Percentiles rank a stretch among this genome's conserved stretches.
phyloP scores from a whole-genome alignment of 2,113 vertebrate genomes.

The Toxotes chatareus region DNA sequence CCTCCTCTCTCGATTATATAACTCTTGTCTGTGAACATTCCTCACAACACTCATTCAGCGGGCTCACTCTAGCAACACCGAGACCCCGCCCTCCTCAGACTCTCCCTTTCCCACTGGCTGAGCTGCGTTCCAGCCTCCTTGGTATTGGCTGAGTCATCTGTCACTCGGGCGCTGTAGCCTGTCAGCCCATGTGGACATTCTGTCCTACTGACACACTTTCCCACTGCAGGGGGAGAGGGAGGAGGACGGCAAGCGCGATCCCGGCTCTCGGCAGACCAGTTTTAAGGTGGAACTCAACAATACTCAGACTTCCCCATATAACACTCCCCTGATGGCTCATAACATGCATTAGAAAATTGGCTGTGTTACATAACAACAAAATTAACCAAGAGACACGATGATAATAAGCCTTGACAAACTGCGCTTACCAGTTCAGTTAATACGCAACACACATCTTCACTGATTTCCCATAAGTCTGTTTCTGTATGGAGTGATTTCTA shows the following conservation, averaged over 20 bases:
- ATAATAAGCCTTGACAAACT: conserved; percentile 1
- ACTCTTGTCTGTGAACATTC: conserved; percentile 85
- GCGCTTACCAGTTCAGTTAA: not conserved
- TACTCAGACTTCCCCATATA: conserved; percentile 28
- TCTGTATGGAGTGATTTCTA: not conserved
- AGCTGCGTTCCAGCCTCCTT: not conserved
- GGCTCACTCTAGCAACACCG: conserved; percentile 80
- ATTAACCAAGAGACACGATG: not conserved
- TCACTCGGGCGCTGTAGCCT: conserved; percentile 69
- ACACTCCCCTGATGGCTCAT: conserved; percentile 38
- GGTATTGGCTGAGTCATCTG: conserved; percentile 64
- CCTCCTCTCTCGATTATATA: conserved; percentile 83
- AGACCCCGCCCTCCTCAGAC: conserved; percentile 55
- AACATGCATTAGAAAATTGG: conserved; percentile 30
- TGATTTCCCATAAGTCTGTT: not conserved
- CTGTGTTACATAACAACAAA: conserved; percentile 54
- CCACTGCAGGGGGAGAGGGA: conserved; percentile 73
- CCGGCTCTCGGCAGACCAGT: conserved; percentile 51
- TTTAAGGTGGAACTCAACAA: conserved; percentile 82
- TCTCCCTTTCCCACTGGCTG: conserved; percentile 70
- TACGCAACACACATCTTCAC: not conserved
- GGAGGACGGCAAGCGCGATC: conserved; percentile 57
- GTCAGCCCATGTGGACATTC: conserved; percentile 81
- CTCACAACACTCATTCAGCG: conserved; percentile 81
- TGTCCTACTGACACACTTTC: conserved; percentile 90